phyloP scores from a whole-genome alignment of 2,113 vertebrate genomes.

The Ranitomeya variabilis region DNA sequence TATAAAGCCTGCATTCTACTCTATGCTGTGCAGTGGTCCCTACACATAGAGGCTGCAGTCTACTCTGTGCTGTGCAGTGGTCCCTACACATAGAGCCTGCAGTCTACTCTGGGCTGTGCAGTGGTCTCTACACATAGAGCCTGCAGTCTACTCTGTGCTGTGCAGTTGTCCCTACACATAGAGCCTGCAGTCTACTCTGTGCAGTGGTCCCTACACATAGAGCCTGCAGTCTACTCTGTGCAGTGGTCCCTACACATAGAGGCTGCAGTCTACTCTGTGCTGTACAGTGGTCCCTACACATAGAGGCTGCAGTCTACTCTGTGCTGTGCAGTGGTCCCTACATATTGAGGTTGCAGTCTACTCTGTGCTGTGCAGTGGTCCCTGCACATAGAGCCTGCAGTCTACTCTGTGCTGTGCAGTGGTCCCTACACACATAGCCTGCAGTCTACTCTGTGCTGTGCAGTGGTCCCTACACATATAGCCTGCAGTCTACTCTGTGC shows the following conservation, averaged over 20 bases:
- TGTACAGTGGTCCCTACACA: neutral
- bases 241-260: neutral
- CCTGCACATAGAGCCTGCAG: no score
- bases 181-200: neutral
- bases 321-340: neutral
- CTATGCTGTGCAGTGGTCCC: neutral
- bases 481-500: neutral
- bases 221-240: neutral
- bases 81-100: neutral
- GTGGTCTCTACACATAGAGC: neutral
- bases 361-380: no score
- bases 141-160: neutral
- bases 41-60: neutral
- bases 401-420: no score
- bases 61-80: neutral
- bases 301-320: neutral
- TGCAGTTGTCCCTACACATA: no score
- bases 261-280: neutral
- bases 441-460: slow-evolving; percentile 8
- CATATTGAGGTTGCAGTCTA: no score
- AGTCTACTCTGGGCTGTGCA: neutral
- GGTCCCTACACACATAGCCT: neutral
- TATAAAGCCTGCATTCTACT: neutral
- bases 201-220: neutral
- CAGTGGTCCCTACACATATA: neutral